Evolutionary conservation across 2,888 invertebrate species (phyloP), one percentile per base, ranked within the genome.

Genomic region (Bombylius discolor): DNA sequence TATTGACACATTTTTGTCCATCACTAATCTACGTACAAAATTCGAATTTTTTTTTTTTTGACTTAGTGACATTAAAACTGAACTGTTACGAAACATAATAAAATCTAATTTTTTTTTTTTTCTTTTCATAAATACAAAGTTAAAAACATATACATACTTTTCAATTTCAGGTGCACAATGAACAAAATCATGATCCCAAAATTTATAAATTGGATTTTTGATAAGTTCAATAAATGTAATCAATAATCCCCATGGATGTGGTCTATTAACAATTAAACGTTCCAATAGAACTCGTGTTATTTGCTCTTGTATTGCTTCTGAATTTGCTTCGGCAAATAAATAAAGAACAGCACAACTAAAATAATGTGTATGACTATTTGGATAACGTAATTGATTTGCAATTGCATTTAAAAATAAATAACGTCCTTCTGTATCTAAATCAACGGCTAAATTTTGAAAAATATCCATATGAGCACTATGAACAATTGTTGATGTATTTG

Each of bases 391-490:
- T 71, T 99, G 99, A 76, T 99, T 99, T 51, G 97, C 97, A 63
- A 99, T 94, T 4, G 98, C 96, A 73, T 99, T 99, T 69, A 99
- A 79, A 77, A 99, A 97, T 67, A 99, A 76, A 73, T 99, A 99
- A 50, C 79, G 74, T 73, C 97, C 99, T 78, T 99, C 98, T 12
- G 91, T 96, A 73, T 99, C 98, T 61, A 99, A 82, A 75, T 97
- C 96, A 1, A 98, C 97, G 1, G 96, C 96, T 64, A 99, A 81
- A 77, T 97, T 98, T 77, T 99, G 98, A 81, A 99, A 99, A 64
- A 99, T 98, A 73, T 99, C 99, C 97, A 99, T 99, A 73, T 96
- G 98, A 1, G 98, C 89, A 42, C 96, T 95, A 72, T 98, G 97
- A 2, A 95, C 92, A 61, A 99, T 97, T n/a, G 96, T 97, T 49